Percentiles rank a stretch among this genome's conserved stretches.
Conservation (phyloP, 37 sponge, comb jelly and placozoan species). For the Beroe ovata region DNA sequence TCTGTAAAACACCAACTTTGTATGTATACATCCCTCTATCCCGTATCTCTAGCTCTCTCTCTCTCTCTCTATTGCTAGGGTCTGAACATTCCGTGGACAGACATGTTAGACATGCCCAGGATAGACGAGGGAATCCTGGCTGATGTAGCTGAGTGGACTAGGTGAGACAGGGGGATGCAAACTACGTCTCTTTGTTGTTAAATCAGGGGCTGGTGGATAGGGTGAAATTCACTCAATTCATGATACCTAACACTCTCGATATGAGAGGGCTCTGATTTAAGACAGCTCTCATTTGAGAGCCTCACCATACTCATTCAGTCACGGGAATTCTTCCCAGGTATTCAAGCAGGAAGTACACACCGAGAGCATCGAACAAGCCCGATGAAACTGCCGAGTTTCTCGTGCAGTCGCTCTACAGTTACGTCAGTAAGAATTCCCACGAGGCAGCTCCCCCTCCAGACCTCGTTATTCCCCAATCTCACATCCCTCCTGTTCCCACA, state of each 20-base stretch:
- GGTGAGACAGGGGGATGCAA: too few relatives aligned
- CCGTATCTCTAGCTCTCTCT: too few relatives aligned
- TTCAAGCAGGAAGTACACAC: conserved; percentile 27
- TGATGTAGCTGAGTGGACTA: conserved; percentile 18
- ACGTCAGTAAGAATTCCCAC: conserved; percentile 48
- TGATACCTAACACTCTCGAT: too few relatives aligned
- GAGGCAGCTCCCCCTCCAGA: conserved; percentile 49
- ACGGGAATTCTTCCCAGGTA: too few relatives aligned
- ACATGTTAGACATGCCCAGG: conserved; percentile 10
- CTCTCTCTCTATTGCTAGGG: conserved; percentile 1
- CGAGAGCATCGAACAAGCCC: not conserved
- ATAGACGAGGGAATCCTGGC: not conserved
- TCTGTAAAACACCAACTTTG: too few relatives aligned
- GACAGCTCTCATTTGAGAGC: too few relatives aligned
- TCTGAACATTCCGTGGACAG: not conserved
- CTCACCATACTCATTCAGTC: too few relatives aligned
- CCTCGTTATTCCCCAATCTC: conserved; percentile 12
- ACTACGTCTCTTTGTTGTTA: too few relatives aligned
- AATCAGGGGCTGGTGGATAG: too few relatives aligned
- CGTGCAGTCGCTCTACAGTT: conserved; percentile 6
- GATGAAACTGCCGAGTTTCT: conserved; percentile 26
- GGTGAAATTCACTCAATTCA: too few relatives aligned
- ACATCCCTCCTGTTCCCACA: conserved; percentile 4
- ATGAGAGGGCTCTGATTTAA: too few relatives aligned
- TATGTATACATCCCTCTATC: too few relatives aligned